phyloP scores from a whole-genome alignment of 2,113 vertebrate genomes.

The Neodon shergylaensis region DNA sequence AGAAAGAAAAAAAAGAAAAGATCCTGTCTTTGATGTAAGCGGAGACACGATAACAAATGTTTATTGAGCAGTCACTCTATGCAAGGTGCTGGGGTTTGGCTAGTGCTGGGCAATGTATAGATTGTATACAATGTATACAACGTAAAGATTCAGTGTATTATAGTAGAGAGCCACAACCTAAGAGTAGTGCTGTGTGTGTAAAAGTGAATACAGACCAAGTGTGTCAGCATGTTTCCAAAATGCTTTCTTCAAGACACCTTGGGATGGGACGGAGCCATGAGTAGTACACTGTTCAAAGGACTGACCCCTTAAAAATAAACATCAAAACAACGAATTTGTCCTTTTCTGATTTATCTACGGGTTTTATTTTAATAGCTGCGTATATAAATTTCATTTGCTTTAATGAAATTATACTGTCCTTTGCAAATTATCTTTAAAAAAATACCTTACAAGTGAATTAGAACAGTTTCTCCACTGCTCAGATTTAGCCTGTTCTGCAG shows the following conservation, averaged over 20 bases:
- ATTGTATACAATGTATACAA: too few species aligned
- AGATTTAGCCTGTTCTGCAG: not conserved
- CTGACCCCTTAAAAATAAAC: constrained; percentile 8
- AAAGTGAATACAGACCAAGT: not conserved
- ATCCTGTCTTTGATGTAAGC: not conserved
- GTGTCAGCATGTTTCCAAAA: constrained; percentile 2
- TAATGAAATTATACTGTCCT: constrained; percentile 70
- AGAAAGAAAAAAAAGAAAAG: not conserved
- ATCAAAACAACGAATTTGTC: constrained; percentile 46
- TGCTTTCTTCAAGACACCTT: not conserved
- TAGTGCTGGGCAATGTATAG: not conserved
- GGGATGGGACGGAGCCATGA: not conserved
- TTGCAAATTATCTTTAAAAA: constrained; percentile 47
- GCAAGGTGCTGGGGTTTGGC: not conserved
- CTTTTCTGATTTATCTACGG: constrained; percentile 34
- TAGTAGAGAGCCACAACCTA: not conserved
- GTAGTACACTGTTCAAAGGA: constrained; percentile 44
- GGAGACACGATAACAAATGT: not conserved
- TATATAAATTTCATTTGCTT: constrained; percentile 62
- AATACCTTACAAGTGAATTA: constrained; percentile 25
- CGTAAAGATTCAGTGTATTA: not conserved
- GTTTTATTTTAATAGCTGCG: not conserved
- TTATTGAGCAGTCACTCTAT: not conserved
- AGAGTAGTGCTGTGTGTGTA: not conserved
- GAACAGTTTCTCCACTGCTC: constrained; percentile 21